phyloP scores from a whole-genome alignment of 2,888 invertebrate genomes.

The Lapara coniferarum region DNA sequence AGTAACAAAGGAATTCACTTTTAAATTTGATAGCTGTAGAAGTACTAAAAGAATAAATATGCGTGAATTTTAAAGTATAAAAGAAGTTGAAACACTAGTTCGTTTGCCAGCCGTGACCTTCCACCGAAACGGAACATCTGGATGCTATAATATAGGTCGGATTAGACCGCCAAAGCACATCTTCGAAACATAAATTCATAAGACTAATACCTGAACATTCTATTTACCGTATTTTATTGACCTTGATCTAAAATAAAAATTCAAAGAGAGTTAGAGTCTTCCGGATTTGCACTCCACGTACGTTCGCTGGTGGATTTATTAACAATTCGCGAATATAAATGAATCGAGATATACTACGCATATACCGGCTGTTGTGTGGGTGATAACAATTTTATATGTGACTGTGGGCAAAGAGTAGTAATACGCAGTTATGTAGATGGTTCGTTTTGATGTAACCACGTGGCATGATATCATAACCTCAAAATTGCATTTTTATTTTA shows the following conservation, averaged over 20 bases:
- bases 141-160: not conserved
- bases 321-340: slow-evolving; percentile 57
- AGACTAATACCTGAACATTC: not conserved
- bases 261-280: slow-evolving; percentile 24
- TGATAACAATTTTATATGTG: slow-evolving; percentile 44
- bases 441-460: slow-evolving; percentile 12
- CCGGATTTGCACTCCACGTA: slow-evolving; percentile 27
- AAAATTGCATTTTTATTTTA: not conserved
- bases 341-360: slow-evolving; percentile 61
- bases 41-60: too few relatives aligned
- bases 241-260: slow-evolving; percentile 22
- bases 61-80: too few relatives aligned
- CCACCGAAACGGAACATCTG: slow-evolving; percentile 7
- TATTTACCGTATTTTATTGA: slow-evolving; percentile 1
- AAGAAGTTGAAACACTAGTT: not conserved
- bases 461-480: slow-evolving; percentile 24
- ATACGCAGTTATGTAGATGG: slow-evolving; percentile 25
- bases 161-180: not conserved
- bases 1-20: not conserved
- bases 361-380: slow-evolving; percentile 44
- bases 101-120: not conserved
- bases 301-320: slow-evolving; percentile 34
- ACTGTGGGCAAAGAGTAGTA: slow-evolving; percentile 50
- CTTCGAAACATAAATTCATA: not conserved
- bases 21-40: too few relatives aligned